These are phyloP conservation scores for Drosophila parthenogenetica DNA, from an alignment of 2,888 invertebrate genomes.

Conservation along the genomic window DNA sequence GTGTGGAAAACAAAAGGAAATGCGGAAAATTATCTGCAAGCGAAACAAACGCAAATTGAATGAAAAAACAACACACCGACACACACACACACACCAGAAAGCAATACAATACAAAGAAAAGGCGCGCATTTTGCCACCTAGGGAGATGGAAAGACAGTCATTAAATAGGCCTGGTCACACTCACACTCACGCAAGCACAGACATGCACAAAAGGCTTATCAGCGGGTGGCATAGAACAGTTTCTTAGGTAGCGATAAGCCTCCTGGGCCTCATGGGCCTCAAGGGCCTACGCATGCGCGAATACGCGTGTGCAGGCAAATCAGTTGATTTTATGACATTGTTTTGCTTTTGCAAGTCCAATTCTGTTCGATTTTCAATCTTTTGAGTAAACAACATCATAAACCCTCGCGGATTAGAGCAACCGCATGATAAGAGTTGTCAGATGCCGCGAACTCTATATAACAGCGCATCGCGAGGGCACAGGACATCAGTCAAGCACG, in stretches of 20 bases:
- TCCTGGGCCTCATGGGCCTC: too few species aligned
- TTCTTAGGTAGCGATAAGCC: slow-evolving; percentile 9
- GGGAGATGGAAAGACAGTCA: slow-evolving; percentile 37
- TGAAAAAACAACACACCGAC: slow-evolving; percentile 57
- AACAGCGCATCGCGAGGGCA: slow-evolving; percentile 26
- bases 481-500: slow-evolving; percentile 45
- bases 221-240: slow-evolving; percentile 43
- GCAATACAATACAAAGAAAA: slow-evolving; percentile 16
- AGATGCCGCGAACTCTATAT: slow-evolving; percentile 38
- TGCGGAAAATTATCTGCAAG: slow-evolving; percentile 52
- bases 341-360: slow-evolving; percentile 68
- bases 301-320: slow-evolving; percentile 33
- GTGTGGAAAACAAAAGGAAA: slow-evolving; percentile 12
- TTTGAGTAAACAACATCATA: slow-evolving; percentile 73
- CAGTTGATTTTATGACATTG: slow-evolving; percentile 62
- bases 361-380: slow-evolving; percentile 13
- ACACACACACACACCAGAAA: too few species aligned
- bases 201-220: slow-evolving; percentile 61
- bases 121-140: slow-evolving; percentile 66
- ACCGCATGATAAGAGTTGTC: slow-evolving; percentile 32
- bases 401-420: slow-evolving; percentile 51
- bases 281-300: slow-evolving; percentile 43
- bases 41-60: slow-evolving; percentile 69
- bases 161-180: slow-evolving; percentile 33
- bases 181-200: slow-evolving; percentile 58